Base-by-base conservation (phyloP, 2,113 vertebrate species). In the Tenrec ecaudatus region DNA sequence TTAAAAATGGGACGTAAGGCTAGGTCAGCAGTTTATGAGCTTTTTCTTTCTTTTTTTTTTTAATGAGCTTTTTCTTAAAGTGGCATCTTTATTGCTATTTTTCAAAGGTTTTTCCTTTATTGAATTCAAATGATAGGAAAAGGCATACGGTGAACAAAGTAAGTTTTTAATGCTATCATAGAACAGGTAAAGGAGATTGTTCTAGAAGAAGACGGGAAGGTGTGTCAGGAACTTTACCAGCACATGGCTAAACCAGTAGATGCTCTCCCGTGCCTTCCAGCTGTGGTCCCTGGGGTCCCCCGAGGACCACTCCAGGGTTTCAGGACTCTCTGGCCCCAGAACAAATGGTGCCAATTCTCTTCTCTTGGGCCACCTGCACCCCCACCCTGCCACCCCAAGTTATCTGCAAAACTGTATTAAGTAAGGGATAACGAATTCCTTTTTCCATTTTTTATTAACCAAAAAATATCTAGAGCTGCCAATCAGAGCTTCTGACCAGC, bases 401-500 rank as follows among this genome's bases (percentile, higher is more conserved):
- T 84, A 58, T 83, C 88, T 85, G 71, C 84, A 62, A 73, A 89
- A 36, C n/a, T 68, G 19, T 58, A 20, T 81, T 89, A 36, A 68
- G 84, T 86, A 90, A 78, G 81, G 60, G 86, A 89, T 94, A 94
- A 95, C 84, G 68, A 60, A 93, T 93, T 87, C 57, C 76, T 76
- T 94, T 87, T 86, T 60, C 89, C 43, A 33, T 75, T 78, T 95
- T 89, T 88, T 73, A 90, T 88, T 80, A 94, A 92, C 94, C 73
- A 75, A 25, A 93, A 62, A 92, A 86, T 66, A 82, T 91, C 89
- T 38, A 62, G 40, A 91, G 84, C 82, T 93, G 87, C 93, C 94
- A 91, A 43, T 95, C 88, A 95, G 87, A 95, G 93, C 71, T 96
- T 92, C 89, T 95, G 84, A 92, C 84, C 91, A 89, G 27, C 80